phyloP scores from a whole-genome alignment of 35 echinoderm and acorn worm species.

The Chiridota heheva region DNA sequence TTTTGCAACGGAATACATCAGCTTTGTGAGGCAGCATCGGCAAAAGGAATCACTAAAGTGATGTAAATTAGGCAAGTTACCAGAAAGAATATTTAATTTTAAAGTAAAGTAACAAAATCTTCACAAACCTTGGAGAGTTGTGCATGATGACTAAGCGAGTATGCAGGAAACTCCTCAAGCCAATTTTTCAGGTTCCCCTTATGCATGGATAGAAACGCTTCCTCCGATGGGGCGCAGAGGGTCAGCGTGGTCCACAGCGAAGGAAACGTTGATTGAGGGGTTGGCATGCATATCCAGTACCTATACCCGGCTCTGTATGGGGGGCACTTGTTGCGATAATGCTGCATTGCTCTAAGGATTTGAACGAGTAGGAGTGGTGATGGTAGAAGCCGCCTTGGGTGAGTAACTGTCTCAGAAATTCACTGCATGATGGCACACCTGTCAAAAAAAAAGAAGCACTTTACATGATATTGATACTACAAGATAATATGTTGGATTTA shows the following conservation, averaged over 20 bases:
- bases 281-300: conserved; percentile 57
- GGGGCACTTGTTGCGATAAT: conserved; percentile 56
- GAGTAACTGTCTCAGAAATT: conserved; percentile 75
- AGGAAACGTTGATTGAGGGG: conserved; percentile 46
- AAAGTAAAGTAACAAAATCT: not conserved
- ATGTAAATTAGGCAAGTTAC: too few species aligned
- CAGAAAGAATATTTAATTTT: too few species aligned
- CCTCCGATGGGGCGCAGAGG: conserved; percentile 44
- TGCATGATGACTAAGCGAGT: conserved; percentile 74
- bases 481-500: not conserved
- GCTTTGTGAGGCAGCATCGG: too few species aligned
- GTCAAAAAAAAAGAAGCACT: not conserved
- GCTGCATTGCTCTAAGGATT: conserved; percentile 70
- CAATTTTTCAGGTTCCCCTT: conserved; percentile 61
- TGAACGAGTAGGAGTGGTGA: conserved; percentile 41
- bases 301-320: conserved; percentile 47
- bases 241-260: conserved; percentile 61
- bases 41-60: too few species aligned
- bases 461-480: not conserved
- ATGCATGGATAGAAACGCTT: conserved; percentile 53
- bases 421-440: conserved; percentile 74
- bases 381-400: conserved; percentile 68
- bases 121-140: conserved; percentile 70
- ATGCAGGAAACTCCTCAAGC: conserved; percentile 93
- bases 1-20: too few species aligned